Percentiles rank a stretch among this genome's conserved stretches.
phyloP scores from a whole-genome alignment of 2,888 invertebrate species.

The Ichneumoninae sp. region DNA sequence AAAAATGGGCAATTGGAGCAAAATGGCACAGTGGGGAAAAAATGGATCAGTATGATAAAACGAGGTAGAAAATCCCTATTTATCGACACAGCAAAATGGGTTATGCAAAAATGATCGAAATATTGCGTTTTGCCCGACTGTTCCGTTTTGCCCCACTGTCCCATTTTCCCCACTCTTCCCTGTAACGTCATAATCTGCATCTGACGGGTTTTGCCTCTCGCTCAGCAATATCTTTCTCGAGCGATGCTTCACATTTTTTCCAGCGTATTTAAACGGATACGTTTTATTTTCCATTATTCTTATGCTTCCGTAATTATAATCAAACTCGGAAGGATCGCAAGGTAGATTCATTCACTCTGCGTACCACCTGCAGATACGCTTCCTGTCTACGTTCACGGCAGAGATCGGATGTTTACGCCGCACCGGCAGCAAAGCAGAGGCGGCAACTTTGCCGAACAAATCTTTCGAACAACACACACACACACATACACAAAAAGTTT shows the following conservation, averaged over 20 bases:
- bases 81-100: too few relatives aligned
- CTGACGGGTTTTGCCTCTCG: neutral
- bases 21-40: too few relatives aligned
- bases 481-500: constrained; percentile 47
- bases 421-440: constrained; percentile 33
- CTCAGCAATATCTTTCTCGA: neutral
- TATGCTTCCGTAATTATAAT: neutral
- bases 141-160: too few relatives aligned
- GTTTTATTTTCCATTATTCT: neutral
- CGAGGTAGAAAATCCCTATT: too few relatives aligned
- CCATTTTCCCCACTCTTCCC: too few relatives aligned
- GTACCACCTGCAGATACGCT: neutral
- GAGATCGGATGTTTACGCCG: constrained; percentile 57
- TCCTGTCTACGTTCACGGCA: constrained; percentile 12
- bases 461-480: constrained; percentile 59
- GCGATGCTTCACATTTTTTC: neutral
- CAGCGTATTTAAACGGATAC: neutral
- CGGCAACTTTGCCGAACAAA: constrained; percentile 64
- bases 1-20: too few relatives aligned
- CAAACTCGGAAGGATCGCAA: neutral
- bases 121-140: too few relatives aligned
- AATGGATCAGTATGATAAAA: too few relatives aligned
- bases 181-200: too few relatives aligned
- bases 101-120: too few relatives aligned
- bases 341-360: constrained; percentile 5